Conservation (phyloP, 2,113 vertebrate species). For the Butorides virescens region DNA sequence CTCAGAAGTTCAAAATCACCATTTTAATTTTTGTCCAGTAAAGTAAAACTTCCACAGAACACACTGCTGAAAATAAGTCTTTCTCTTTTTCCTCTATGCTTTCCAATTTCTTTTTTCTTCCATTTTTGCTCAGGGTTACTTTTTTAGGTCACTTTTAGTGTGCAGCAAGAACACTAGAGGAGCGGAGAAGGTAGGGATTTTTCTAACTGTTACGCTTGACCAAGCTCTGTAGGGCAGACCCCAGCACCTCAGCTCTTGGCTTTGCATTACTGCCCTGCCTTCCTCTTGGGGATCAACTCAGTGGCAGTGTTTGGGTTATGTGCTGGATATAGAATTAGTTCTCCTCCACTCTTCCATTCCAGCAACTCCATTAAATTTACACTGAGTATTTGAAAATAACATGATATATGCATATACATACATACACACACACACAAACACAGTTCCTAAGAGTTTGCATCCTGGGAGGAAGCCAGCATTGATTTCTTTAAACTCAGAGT, state of each 20-base stretch:
- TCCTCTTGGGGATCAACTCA: neutral
- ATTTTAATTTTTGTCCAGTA: neutral
- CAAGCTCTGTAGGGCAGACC: neutral
- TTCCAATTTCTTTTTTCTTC: neutral
- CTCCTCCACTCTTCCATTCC: neutral
- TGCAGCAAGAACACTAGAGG: neutral
- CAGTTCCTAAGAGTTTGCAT: neutral
- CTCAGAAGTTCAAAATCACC: neutral
- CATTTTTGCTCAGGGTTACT: neutral
- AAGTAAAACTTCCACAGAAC: neutral
- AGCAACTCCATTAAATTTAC: neutral
- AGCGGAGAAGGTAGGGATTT: neutral
- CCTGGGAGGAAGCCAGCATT: neutral
- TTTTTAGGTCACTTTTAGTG: neutral
- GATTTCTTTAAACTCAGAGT: conserved; percentile 24
- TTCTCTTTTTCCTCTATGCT: neutral
- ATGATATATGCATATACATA: neutral
- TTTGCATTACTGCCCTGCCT: neutral
- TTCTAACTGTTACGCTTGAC: neutral
- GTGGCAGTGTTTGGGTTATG: neutral
- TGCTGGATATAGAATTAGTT: neutral
- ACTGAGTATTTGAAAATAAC: conserved; percentile 15
- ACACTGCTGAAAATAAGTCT: neutral
- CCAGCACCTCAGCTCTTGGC: neutral
- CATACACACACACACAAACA: neutral